phyloP scores from a whole-genome alignment of 2,113 vertebrate genomes.

The Silurus meridionalis region DNA sequence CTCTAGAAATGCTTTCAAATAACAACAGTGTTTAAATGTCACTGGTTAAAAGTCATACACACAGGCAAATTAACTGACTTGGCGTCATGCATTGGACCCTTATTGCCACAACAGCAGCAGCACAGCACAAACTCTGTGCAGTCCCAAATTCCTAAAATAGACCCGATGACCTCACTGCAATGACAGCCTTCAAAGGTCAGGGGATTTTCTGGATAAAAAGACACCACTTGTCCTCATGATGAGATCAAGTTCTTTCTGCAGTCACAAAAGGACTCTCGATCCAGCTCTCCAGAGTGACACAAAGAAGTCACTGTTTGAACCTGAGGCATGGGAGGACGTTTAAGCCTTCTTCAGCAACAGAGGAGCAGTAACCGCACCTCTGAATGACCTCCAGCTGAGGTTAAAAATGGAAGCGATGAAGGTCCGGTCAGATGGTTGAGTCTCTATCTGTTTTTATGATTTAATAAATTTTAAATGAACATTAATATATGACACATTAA shows the following conservation, averaged over 20 bases:
- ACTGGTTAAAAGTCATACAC: not conserved
- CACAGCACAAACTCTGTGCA: slow-evolving; percentile 27
- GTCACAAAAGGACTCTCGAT: slow-evolving; percentile 45
- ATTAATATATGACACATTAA: too few species aligned
- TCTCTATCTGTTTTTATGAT: too few species aligned
- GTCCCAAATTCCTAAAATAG: slow-evolving; percentile 35
- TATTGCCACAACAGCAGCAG: slow-evolving; percentile 40
- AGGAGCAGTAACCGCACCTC: not conserved
- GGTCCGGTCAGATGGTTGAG: too few species aligned
- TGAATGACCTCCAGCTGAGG: not conserved
- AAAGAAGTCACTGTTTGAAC: slow-evolving; percentile 30
- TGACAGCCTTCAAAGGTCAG: slow-evolving; percentile 22
- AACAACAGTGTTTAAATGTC: not conserved
- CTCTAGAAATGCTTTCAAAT: not conserved
- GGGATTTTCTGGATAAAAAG: slow-evolving; percentile 60
- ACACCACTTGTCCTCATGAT: slow-evolving; percentile 53
- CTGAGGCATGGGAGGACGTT: not conserved
- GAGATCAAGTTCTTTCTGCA: slow-evolving; percentile 58
- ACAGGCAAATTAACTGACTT: not conserved
- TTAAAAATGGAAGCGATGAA: not conserved
- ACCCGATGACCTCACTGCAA: slow-evolving; percentile 52
- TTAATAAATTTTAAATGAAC: too few species aligned
- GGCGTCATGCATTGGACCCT: not conserved
- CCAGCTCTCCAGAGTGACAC: slow-evolving; percentile 28
- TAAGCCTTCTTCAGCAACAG: slow-evolving; percentile 18